phyloP scores from a whole-genome alignment of 30 jellyfish, hydroid and myxozoan genomes.

The Thelohanellus kitauei region DNA sequence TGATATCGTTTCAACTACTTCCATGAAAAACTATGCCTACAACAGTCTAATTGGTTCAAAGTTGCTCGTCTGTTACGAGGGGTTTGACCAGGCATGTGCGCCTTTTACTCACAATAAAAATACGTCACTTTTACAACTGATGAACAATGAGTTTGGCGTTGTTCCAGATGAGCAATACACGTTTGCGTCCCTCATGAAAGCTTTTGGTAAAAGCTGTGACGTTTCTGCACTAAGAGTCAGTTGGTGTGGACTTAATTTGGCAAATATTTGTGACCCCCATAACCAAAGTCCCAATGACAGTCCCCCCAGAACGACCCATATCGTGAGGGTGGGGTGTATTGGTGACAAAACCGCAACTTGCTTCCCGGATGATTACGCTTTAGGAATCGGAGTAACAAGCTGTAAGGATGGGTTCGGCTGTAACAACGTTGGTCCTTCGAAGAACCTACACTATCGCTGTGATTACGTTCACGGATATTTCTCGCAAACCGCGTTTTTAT shows the following conservation, averaged over 20 bases:
- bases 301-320: slow-evolving; percentile 66
- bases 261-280: slow-evolving; percentile 57
- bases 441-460: slow-evolving; percentile 79
- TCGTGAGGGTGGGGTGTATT: slow-evolving; percentile 65
- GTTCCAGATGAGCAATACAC: slow-evolving; percentile 86
- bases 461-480: slow-evolving; percentile 77
- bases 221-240: slow-evolving; percentile 47
- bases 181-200: slow-evolving; percentile 54
- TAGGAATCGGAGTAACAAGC: slow-evolving; percentile 83
- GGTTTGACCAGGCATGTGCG: slow-evolving; percentile 57
- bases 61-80: slow-evolving; percentile 37
- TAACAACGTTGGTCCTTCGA: slow-evolving; percentile 71
- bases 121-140: slow-evolving; percentile 39
- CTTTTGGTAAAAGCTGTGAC: slow-evolving; percentile 71
- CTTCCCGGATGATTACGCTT: slow-evolving; percentile 87
- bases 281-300: slow-evolving; percentile 52
- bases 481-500: slow-evolving; percentile 63
- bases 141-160: slow-evolving; percentile 36
- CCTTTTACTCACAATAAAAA: slow-evolving; percentile 58
- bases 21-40: slow-evolving; percentile 64
- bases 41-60: slow-evolving; percentile 20
- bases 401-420: slow-evolving; percentile 93
- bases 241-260: slow-evolving; percentile 81
- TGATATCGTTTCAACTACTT: slow-evolving; percentile 22
- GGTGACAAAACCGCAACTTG: slow-evolving; percentile 96